Evolutionary conservation across 2,113 vertebrate species (phyloP), one percentile per base, ranked within the genome.

Genomic region (Archilochus colubris): DNA sequence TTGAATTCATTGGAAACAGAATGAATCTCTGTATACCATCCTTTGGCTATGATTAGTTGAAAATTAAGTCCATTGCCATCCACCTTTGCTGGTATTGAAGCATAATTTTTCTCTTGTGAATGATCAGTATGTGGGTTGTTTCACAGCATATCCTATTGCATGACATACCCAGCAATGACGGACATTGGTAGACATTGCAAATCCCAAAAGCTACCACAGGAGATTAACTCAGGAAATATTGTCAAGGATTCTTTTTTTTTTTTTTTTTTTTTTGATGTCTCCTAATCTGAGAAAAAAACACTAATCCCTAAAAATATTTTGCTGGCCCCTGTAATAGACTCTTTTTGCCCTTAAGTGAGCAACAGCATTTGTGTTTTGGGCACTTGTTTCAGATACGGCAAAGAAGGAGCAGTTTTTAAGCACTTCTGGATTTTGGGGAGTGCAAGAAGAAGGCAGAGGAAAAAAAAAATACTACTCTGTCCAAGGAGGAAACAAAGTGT

Each of bases 351-450:
- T 84, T 54, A 59, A 88, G 69, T 84, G 38, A 92, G 28, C 33
- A 90, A 19, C 11, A 40, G n/a, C 13, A 46, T 93, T 91, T 87
- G 40, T 63, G 36, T 59, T 95, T 91, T 61, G n/a, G 63, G 16
- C 9, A 54, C 14, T 70, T 87, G 14, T 67, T 51, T 59, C 61
- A 82, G 74, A 33, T 82, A 88, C 68, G 91, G 67, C 68, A 93
- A 95, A 96, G 94, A 96, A 89, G 38, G 75, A 80, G 93, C 31
- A 88, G 50, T 7, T 91, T 97, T 91, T 91, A 97, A 97, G 96
- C 28, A 70, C 13, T 82, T 58, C 28, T 72, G 66, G 62, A 79
- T 66, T 68, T 81, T 25, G 28, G 4, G 2, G 2, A 4, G 6
- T 4, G 23, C 9, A 21, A 22, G 30, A 24, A 36, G 8, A 17